Evolutionary conservation across 1,140 invertebrate species (phyloP).

Genomic region (Scaptomyza montana): DNA sequence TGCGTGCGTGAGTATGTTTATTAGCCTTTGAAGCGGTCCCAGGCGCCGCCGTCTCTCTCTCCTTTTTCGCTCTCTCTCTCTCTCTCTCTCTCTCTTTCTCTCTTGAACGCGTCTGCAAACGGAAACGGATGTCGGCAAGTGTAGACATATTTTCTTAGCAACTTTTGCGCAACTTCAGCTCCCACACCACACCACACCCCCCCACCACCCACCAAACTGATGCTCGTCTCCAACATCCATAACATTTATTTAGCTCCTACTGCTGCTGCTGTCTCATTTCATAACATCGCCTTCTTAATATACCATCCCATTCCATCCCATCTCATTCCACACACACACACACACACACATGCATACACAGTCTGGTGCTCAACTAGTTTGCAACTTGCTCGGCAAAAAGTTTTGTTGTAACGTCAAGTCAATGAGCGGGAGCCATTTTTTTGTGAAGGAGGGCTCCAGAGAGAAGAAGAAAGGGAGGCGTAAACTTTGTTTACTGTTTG

Average conservation of each 20-base stretch:
- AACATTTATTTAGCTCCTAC: conserved; percentile 24
- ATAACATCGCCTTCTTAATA: background rate
- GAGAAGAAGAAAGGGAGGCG: background rate
- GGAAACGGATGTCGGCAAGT: conserved; percentile 74
- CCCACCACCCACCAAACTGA: background rate
- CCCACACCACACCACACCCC: too few relatives aligned
- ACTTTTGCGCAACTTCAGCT: conserved; percentile 40
- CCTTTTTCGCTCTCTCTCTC: conserved; percentile 21
- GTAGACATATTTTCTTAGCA: conserved; percentile 74
- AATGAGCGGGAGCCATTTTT: conserved; percentile 63
- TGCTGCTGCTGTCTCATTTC: conserved; percentile 12
- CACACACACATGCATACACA: background rate
- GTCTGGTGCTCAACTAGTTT: conserved; percentile 44
- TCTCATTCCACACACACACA: conserved; percentile 1
- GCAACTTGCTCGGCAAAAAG: conserved; percentile 52
- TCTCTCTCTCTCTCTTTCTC: conserved; percentile 41
- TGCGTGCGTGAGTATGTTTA: conserved; percentile 42
- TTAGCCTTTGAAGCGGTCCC: conserved; percentile 58
- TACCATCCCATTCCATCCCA: background rate
- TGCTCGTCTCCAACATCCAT: conserved; percentile 11
- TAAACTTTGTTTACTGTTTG: conserved; percentile 64
- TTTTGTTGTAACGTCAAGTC: conserved; percentile 72
- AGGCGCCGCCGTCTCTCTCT: conserved; percentile 20
- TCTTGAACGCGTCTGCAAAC: conserved; percentile 46
- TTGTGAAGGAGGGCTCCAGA: background rate